phyloP scores from a whole-genome alignment of 2,113 vertebrate species.

The Poecilia latipinna region DNA sequence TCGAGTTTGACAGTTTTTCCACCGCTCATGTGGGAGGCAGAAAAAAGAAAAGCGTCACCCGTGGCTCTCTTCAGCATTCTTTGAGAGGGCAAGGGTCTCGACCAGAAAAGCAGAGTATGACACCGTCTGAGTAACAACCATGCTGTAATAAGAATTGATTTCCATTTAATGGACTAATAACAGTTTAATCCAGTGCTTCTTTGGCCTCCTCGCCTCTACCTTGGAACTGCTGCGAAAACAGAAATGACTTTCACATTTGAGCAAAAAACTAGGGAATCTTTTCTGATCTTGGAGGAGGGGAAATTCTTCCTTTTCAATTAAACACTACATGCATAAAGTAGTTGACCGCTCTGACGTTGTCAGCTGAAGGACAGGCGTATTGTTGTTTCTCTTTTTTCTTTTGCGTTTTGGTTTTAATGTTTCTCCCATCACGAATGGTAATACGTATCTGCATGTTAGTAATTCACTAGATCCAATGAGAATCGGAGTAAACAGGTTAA shows the following conservation, averaged over 20 bases:
- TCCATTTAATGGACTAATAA: background rate
- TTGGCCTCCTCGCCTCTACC: background rate
- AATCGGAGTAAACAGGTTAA: constrained; percentile 4
- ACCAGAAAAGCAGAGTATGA: background rate
- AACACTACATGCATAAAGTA: too few relatives aligned
- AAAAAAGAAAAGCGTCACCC: background rate
- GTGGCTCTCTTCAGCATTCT: background rate
- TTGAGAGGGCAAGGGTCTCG: background rate
- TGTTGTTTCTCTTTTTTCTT: background rate
- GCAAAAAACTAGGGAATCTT: too few relatives aligned
- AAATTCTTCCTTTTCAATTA: too few relatives aligned
- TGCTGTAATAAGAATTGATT: background rate
- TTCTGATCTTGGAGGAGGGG: too few relatives aligned
- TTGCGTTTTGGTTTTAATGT: background rate
- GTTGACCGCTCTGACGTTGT: too few relatives aligned
- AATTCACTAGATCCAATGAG: background rate
- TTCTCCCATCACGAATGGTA: background rate
- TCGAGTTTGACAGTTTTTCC: background rate
- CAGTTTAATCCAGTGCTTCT: background rate
- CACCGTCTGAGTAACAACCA: background rate
- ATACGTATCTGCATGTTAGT: background rate
- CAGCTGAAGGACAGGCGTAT: too few relatives aligned
- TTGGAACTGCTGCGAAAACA: background rate
- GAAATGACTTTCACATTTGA: background rate
- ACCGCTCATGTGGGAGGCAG: background rate